Evolutionary conservation across 2,888 invertebrate genomes (phyloP), one percentile per base, ranked within the genome.

Genomic region (Apamea epomidion): DNA sequence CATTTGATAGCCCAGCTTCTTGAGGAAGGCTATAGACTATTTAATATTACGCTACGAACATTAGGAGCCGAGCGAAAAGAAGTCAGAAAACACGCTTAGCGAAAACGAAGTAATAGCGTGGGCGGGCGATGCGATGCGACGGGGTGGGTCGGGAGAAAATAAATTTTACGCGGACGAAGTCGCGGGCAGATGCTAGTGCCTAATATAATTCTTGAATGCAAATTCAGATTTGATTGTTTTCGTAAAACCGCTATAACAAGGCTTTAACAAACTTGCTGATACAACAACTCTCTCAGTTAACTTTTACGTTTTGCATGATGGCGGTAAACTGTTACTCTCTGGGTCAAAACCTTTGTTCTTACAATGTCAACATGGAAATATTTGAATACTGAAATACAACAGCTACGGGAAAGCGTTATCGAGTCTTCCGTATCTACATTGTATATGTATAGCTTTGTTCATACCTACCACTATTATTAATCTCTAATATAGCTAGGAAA

Each of bases 321-420:
- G 58, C 37, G 12, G 25, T 48, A 64, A 68, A n/a, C 12, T 54
- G 58, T 60, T 14, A 60, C 74, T 76, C 16, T 78, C 54, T 74
- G 18, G 64, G 68, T 76, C 60, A 76, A 64, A 83, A 58, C 25
- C 71, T 54, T 83, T 87, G 69, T 80, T 84, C 69, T 72, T 54
- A 65, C 65, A 80, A 45, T 73, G 42, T 85, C 65, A 85, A 80
- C 65, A 87, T 74, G 29, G 58, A 76, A 71, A 79, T 74, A 2
- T 62, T 42, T n/a, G n/a, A 29, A 51, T 51, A 54, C 60, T 74
- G 4, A n/a, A 75, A 29, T 83, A 51, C 42, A 65, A 74, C 42
- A 45, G 62, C 25, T 70, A 69, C 51, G 37, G 58, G 68, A 83
- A 80, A 80, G 25, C 25, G 32, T 64, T 76, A 83, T 77, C 80